A percentile compares a stretch with the other conserved stretches of the same genome.
These are phyloP conservation scores for Heptranchias perlo DNA, from an alignment of 2,113 vertebrate genomes.

Conservation along the genomic window DNA sequence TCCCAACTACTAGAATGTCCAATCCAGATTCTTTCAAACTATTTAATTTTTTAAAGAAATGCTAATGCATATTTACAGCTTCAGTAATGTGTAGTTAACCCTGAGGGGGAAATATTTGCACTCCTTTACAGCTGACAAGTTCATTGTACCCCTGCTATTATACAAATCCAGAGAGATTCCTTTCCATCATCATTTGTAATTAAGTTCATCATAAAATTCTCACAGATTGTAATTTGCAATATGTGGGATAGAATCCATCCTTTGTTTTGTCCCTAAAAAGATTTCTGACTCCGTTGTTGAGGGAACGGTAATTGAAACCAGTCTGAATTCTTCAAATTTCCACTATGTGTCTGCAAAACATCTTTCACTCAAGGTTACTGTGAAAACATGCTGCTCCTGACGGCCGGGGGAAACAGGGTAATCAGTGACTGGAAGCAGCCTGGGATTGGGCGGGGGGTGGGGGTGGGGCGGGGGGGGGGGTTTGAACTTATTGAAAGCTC, in stretches of 20 bases:
- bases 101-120: not conserved
- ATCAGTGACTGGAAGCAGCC: not conserved
- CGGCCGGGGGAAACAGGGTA: not conserved
- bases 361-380: not conserved
- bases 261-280: not conserved
- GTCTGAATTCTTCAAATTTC: constrained; percentile 9
- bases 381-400: not conserved
- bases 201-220: not conserved
- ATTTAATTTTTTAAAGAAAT: not conserved
- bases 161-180: not conserved
- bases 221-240: not conserved
- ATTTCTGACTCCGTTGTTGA: not conserved
- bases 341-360: not conserved
- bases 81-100: not conserved
- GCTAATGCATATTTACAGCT: not conserved
- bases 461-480: not conserved
- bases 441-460: not conserved
- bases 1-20: not conserved
- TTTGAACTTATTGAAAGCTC: not conserved
- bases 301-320: not conserved
- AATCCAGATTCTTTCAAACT: not conserved
- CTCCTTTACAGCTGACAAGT: not conserved
- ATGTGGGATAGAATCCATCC: not conserved
- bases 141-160: not conserved
- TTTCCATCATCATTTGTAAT: not conserved